phyloP scores from a whole-genome alignment of 2,797 vertebrate species.

The Cryptoblepharus egeriae region DNA sequence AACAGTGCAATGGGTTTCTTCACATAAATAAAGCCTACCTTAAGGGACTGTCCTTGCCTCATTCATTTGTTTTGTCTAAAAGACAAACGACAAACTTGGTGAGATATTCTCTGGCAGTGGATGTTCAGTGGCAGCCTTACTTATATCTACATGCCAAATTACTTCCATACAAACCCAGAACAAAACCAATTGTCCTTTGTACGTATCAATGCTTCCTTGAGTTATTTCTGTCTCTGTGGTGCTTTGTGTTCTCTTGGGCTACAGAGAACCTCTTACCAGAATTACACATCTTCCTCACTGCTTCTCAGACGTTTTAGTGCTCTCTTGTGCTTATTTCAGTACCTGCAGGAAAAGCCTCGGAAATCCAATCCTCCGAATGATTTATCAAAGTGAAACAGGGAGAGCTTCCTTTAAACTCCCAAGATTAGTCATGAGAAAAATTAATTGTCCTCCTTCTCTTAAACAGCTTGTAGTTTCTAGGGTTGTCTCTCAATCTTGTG shows the following conservation, averaged over 20 bases:
- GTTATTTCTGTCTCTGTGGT: accelerated
- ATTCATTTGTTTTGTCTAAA: slow-evolving; percentile 8
- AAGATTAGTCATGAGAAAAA: background rate
- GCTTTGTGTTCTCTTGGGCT: background rate
- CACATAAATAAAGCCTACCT: background rate
- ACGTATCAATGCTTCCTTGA: background rate
- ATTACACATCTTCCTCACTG: background rate
- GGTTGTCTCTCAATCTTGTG: background rate
- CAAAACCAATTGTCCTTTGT: background rate
- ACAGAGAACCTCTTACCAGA: background rate
- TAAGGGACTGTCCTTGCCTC: background rate
- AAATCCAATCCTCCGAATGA: slow-evolving; percentile 9
- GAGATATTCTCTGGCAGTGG: background rate
- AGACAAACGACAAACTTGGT: background rate
- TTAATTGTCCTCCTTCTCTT: background rate
- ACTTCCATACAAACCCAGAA: background rate
- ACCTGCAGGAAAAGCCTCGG: background rate
- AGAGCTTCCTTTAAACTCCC: slow-evolving; percentile 2
- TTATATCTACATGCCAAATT: background rate
- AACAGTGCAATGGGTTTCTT: background rate
- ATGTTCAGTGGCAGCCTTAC: background rate
- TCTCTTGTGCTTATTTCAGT: slow-evolving; percentile 11
- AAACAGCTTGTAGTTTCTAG: background rate
- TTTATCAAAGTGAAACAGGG: slow-evolving; percentile 12
- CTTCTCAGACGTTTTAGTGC: background rate